Evolutionary conservation across 2,113 vertebrate species (phyloP).

Genomic region (Bambusicola thoracicus): DNA sequence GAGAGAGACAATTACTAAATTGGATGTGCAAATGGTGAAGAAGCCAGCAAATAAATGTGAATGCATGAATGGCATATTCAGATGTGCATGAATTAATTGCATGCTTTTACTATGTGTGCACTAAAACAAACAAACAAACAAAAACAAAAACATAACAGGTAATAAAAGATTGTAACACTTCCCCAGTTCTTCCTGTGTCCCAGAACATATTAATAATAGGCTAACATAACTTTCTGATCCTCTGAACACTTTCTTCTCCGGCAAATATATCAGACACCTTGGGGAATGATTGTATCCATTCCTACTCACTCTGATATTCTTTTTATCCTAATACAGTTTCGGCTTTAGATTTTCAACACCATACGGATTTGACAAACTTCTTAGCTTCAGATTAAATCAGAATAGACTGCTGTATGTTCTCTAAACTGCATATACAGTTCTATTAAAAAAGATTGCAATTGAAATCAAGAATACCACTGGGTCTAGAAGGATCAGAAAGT

Average conservation of each 20-base stretch:
- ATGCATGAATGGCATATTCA: background rate
- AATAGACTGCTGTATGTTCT: background rate
- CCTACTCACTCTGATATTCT: background rate
- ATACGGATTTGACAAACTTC: background rate
- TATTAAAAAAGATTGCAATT: background rate
- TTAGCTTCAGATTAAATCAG: background rate
- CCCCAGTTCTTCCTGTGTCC: background rate
- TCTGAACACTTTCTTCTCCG: background rate
- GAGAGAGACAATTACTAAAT: background rate
- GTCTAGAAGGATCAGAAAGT: background rate
- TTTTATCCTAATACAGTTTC: background rate
- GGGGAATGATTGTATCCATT: background rate
- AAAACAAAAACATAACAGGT: background rate
- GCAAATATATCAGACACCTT: background rate
- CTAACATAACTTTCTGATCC: background rate
- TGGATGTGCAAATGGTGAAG: background rate
- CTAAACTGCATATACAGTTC: background rate
- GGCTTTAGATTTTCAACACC: background rate
- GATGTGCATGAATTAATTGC: background rate
- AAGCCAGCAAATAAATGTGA: background rate
- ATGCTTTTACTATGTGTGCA: background rate
- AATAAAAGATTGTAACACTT: background rate
- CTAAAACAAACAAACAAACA: no score
- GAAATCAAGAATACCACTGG: background rate
- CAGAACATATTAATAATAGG: background rate